These are phyloP conservation scores for Fopius arisanus DNA, from an alignment of 1,140 invertebrate genomes.

Conservation along the genomic window DNA sequence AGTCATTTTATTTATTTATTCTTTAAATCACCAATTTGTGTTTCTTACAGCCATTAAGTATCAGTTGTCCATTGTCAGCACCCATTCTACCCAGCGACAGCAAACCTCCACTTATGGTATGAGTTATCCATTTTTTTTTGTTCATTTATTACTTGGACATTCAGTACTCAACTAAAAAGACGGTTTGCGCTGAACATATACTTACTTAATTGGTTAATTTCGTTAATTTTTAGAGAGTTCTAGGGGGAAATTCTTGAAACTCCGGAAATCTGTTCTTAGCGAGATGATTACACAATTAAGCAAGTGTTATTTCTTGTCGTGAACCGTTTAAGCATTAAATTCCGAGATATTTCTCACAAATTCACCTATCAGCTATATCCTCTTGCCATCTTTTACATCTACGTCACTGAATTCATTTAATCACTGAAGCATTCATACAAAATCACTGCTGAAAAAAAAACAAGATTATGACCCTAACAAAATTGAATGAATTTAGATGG, in stretches of 20 bases:
- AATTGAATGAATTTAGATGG: constrained; percentile 59
- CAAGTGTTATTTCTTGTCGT: background rate
- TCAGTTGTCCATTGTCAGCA: constrained; percentile 67
- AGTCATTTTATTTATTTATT: constrained; percentile 19
- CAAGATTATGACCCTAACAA: background rate
- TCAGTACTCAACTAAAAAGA: no score
- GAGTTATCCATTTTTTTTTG: constrained; percentile 54
- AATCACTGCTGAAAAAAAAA: background rate
- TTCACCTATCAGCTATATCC: no score
- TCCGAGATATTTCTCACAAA: no score
- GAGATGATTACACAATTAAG: background rate
- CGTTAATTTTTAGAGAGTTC: no score
- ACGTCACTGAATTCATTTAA: constrained; percentile 14
- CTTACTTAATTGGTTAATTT: no score
- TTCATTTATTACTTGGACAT: constrained; percentile 10
- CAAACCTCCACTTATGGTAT: constrained; percentile 68
- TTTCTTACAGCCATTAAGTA: constrained; percentile 65
- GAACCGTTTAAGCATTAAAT: background rate
- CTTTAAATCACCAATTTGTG: constrained; percentile 33
- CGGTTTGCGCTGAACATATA: no score
- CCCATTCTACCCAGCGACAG: constrained; percentile 67
- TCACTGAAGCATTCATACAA: no score
- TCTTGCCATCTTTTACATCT: no score
- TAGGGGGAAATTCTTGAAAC: no score
- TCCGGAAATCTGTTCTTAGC: background rate